Base-by-base conservation (phyloP, 1,140 invertebrate genomes). In the Eriocheir sinensis region DNA sequence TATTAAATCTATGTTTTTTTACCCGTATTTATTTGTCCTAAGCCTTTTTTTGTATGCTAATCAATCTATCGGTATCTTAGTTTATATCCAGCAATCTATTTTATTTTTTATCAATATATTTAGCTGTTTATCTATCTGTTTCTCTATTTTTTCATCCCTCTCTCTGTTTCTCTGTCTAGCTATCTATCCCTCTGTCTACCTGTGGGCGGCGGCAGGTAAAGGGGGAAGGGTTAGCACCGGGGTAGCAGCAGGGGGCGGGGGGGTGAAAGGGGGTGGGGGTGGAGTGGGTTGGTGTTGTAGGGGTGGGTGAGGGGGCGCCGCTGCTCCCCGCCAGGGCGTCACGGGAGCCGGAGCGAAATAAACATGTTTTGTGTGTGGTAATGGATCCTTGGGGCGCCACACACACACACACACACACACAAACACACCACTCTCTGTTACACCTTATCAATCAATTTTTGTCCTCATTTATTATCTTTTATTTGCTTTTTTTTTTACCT, bases 331-430 rank as follows among this genome's bases (percentile, higher is more conserved):
- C 3, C 89, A 30, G 15, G 32, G 89, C 38, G 85, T 88, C 85
- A 88, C 85, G 4, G 6, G 4, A 40, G 38, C 34, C 85, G 44
- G 89, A 36, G 36, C 48, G 60, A 72, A 90, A 90, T 90, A 90
- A 90, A 72, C 89, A 90, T 79, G 89, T 89, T 36, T 38, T 90
- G 48, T 72, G 32, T 72, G 34, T 36, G 21, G 89, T 89, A 89
- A 53, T 89, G 88, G 88, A 89, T 89, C 44, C 44, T 72, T 21
- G 4, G n/a, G 60, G 60, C 21, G 60, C 27, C 60, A n/a, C 60
- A n/a, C 60, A 21, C 48, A n/a, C 60, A n/a, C 21, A 21, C 21
- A 12, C 60, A 72, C 15, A 4, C 44, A 48, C 44, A n/a, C n/a
- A n/a, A n/a, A n/a, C n/a, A n/a, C n/a, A n/a, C n/a, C n/a, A n/a